phyloP scores from a whole-genome alignment of 2,888 invertebrate genomes.

The Hirtodrosophila duncani region DNA sequence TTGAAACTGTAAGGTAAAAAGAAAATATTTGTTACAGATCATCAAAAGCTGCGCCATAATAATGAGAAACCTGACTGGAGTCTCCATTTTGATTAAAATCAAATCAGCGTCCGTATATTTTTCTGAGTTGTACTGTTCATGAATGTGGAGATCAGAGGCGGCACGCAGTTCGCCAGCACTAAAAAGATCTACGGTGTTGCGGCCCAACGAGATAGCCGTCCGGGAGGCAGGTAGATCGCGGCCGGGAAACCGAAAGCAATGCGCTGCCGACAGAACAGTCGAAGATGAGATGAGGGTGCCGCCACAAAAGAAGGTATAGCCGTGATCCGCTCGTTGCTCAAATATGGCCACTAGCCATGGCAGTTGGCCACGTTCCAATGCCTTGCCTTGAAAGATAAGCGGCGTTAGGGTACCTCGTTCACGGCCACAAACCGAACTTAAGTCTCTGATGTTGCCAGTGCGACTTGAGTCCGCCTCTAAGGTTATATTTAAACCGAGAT shows the following conservation, averaged over 20 bases:
- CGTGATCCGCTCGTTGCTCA: constrained; percentile 71
- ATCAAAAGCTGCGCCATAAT: no score
- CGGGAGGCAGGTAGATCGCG: constrained; percentile 45
- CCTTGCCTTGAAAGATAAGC: constrained; percentile 52
- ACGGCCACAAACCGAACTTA: constrained; percentile 48
- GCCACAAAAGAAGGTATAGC: constrained; percentile 74
- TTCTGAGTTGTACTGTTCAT: constrained; percentile 76
- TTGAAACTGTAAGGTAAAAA: constrained; percentile 42
- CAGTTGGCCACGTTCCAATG: constrained; percentile 79
- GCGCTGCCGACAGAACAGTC: constrained; percentile 76
- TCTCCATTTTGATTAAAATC: constrained; percentile 77
- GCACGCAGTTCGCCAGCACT: constrained; percentile 46
- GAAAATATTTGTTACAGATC: no score
- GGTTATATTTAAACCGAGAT: background rate
- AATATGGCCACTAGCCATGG: constrained; percentile 85
- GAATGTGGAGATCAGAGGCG: constrained; percentile 66
- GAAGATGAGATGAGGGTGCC: constrained; percentile 68
- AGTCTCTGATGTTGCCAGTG: background rate
- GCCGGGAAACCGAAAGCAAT: constrained; percentile 72
- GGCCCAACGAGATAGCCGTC: constrained; percentile 76
- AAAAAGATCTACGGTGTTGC: constrained; percentile 71
- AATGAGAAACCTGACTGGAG: constrained; percentile 67
- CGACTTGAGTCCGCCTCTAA: no score
- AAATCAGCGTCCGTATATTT: constrained; percentile 78
- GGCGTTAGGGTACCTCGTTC: constrained; percentile 47